Base-by-base conservation (phyloP, 2,797 vertebrate species). In the Lophius americanus region DNA sequence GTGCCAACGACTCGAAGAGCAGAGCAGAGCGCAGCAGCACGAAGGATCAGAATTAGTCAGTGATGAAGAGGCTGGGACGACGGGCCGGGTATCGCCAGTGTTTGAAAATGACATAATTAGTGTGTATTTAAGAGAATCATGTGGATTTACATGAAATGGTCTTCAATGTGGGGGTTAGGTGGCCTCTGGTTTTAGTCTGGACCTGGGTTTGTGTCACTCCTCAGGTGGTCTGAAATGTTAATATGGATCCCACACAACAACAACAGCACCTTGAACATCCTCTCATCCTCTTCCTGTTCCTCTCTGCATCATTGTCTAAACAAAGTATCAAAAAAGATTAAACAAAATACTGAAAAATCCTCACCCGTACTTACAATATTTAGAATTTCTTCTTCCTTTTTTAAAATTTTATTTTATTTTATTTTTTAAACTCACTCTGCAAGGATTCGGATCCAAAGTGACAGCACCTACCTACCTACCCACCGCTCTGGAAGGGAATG, bases 401-500 rank as follows among this genome's bases (percentile, higher is more conserved):
- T 60, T 42, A 50, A 68, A 58, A 48, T 49, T 35, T 4, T 71
- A 82, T 11, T 55, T 70, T 76, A 73, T 82, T 69, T 68, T 43
- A 9, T 43, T 43, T 43, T 43, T 43, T 43, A 9, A 43, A 4
- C 63, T 43, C 68, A 75, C 63, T 64, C 78, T 77, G 70, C 80
- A 73, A 56, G 81, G 68, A 82, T 72, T 85, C 76, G 83, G 75
- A 85, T 87, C 81, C 81, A 78, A 67, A 76, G 83, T 64, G 80
- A 89, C 81, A 49, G 46, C 60, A 52, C 46, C 69, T 58, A 23
- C 23, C 23, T 23, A 23, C 51, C 75, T 14, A 58, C 51, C 75
- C 13, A 58, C 48, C 81, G 69, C 84, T 83, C 62, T 83, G 90
- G 86, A 91, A 92, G 94, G 94, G 94, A 95, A 95, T 95, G 95